Evolutionary conservation across 2,797 vertebrate genomes (phyloP), one percentile per base, ranked within the genome.

Genomic region (Aphelocoma californica): DNA sequence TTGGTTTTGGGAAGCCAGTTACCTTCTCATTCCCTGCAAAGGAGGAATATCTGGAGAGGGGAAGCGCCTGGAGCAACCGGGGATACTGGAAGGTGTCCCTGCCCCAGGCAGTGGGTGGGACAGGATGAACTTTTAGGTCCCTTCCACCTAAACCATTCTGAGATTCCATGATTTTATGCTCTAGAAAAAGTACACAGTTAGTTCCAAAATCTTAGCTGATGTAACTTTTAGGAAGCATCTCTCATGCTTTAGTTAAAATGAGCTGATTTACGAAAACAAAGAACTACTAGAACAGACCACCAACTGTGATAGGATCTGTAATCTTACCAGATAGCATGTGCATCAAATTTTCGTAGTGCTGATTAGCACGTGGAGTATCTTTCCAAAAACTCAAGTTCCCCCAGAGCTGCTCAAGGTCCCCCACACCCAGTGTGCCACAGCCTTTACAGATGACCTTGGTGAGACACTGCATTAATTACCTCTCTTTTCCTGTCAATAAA

Each of bases 41-140:
- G 29, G 42, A 71, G 47, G 28, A 23, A 1, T 54, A 61, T 51
- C 66, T 72, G 58, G 60, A 24, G 7, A 58, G 51, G 34, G 64
- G 16, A 85, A 53, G 6, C 0, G 6, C 29, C 15, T n/a, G 34
- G 19, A 64, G 7, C 16, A 20, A 0, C 16, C 69, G 34, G 31
- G 50, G 9, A 40, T 0, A 25, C 20, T 2, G 10, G 15, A 3
- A 75, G 23, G 3, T 44, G 70, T 12, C 21, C 36, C 26, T 74
- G 44, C 11, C 15, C 14, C 2, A 1, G 16, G 36, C 44, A 83
- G 3, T 2, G 8, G 6, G 2, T 18, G 44, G 36, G 0, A 50
- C 2, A 1, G 9, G 5, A 29, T 38, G 38, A 4, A 2, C 16
- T 45, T n/a, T 9, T 7, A 45, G 16, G 28, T n/a, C 16, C 9